Evolutionary conservation across 2,888 invertebrate genomes (phyloP), one percentile per base, ranked within the genome.

Genomic region (Drosophila parthenogenetica): DNA sequence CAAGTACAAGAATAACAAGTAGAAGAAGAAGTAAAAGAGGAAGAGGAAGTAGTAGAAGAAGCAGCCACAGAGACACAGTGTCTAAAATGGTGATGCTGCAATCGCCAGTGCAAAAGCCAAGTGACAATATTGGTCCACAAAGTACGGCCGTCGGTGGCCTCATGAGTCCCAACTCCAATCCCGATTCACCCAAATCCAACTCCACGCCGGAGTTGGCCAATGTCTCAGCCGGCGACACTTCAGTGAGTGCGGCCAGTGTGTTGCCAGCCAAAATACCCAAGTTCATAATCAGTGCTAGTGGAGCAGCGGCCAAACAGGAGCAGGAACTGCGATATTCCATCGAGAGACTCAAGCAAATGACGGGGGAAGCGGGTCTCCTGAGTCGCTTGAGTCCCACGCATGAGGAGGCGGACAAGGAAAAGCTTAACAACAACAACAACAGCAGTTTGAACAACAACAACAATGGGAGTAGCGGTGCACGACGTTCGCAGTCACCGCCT

Each of bases 1-100:
- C 29, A 29, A 29, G 29, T 29, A 22, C 22, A 22, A 22, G 22
- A 22, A 22, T 5, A 22, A 22, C 2, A 29, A 29, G 8, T 29
- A 29, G 5, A 29, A 29, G 29, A 29, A 29, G 7, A 5, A 8
- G 8, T 8, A 29, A 8, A 29, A 29, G 29, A 1, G 5, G 7
- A 29, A 29, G 29, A 8, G 2, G 29, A 29, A 8, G 29, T 8
- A 29, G 29, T 8, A 29, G 29, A 19, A 29, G 29, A 29, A 29
- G 29, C 29, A 29, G 8, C 29, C 29, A 29, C 7, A 8, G 29
- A 29, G 8, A 29, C 7, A 29, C 29, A 64, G 54, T 67, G 58
- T 42, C 43, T 35, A 11, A 11, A 61, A 92, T 92, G 92, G 92
- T 92, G 90, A 92, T 92, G 92, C 85, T 92, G 85, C 92, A 92